Evolutionary conservation across 2,113 vertebrate species (phyloP).

Genomic region (Alouatta palliata): DNA sequence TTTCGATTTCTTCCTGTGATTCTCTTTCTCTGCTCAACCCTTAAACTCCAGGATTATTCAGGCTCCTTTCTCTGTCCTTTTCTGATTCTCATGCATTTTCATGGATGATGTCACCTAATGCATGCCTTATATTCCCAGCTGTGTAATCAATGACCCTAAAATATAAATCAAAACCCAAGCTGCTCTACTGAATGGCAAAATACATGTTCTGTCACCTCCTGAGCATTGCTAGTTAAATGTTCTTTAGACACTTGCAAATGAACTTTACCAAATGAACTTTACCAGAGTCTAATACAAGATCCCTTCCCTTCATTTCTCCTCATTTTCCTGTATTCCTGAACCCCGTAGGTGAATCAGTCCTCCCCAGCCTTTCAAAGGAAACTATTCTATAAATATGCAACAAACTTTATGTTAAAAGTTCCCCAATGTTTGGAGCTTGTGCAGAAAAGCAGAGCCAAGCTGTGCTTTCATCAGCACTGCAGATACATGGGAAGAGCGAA

Average conservation of each 20-base stretch:
- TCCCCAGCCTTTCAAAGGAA: neutral
- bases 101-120: neutral
- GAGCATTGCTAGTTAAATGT: neutral
- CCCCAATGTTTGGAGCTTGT: neutral
- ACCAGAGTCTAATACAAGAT: neutral
- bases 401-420: neutral
- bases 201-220: neutral
- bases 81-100: neutral
- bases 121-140: neutral
- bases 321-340: too few relatives aligned
- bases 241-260: neutral
- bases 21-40: neutral
- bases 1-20: neutral
- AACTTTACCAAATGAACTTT: neutral
- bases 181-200: neutral
- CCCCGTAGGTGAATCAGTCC: accelerated
- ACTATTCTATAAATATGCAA: neutral
- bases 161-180: neutral
- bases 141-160: neutral
- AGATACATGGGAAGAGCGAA: neutral
- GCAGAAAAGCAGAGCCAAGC: neutral
- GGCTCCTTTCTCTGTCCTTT: neutral
- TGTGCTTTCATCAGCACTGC: neutral
- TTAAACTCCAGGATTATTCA: neutral
- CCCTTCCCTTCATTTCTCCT: too few relatives aligned